phyloP scores from a whole-genome alignment of 1,140 invertebrate genomes.

The Drosophila arawakana region DNA sequence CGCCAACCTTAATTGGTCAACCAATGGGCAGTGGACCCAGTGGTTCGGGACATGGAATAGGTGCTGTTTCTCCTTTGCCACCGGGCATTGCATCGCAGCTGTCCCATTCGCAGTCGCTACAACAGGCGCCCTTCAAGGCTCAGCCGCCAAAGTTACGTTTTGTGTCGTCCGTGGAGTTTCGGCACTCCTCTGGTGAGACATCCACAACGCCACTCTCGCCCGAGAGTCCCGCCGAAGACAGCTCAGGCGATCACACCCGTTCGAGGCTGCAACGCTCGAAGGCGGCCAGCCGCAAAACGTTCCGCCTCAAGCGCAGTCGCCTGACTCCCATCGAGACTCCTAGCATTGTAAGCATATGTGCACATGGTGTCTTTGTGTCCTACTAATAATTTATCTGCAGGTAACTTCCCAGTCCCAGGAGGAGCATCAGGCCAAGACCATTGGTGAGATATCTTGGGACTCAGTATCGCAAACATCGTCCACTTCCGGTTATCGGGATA shows the following conservation, averaged over 20 bases:
- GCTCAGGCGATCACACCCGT: constrained; percentile 86
- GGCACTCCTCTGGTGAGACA: constrained; percentile 87
- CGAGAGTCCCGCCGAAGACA: constrained; percentile 89
- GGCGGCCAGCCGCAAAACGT: constrained; percentile 97
- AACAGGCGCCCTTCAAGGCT: constrained; percentile 81
- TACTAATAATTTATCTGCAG: constrained; percentile 57
- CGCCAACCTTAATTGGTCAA: constrained; percentile 74
- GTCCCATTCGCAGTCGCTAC: constrained; percentile 80
- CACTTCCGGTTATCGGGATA: constrained; percentile 91
- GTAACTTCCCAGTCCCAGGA: constrained; percentile 73
- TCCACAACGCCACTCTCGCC: constrained; percentile 90
- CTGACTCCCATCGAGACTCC: constrained; percentile 76
- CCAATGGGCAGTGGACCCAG: constrained; percentile 41
- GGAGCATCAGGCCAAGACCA: constrained; percentile 77
- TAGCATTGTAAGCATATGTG: constrained; percentile 71
- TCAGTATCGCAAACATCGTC: constrained; percentile 91
- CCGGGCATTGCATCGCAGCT: constrained; percentile 67
- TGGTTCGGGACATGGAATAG: constrained; percentile 64
- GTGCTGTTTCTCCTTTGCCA: constrained; percentile 60
- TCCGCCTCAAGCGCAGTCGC: constrained; percentile 93
- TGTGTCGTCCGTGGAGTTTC: constrained; percentile 87
- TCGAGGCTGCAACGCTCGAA: constrained; percentile 95
- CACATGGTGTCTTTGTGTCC: constrained; percentile 49
- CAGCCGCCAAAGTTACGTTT: constrained; percentile 90
- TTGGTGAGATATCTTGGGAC: constrained; percentile 89